Evolutionary conservation across 2,888 invertebrate species (phyloP), one percentile per base, ranked within the genome.

Genomic region (Perdita meconis): DNA sequence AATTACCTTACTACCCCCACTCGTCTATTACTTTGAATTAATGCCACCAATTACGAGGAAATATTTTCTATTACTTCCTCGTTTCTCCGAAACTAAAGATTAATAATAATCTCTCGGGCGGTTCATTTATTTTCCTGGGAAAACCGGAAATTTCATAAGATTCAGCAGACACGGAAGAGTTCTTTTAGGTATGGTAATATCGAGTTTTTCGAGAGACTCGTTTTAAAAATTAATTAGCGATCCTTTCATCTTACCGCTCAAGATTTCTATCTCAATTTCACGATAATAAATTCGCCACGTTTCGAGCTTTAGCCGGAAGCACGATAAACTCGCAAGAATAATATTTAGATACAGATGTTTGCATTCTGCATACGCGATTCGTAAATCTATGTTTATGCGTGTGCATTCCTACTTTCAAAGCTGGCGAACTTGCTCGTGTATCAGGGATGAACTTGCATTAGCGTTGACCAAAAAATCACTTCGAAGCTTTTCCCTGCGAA

Each of bases 1-100:
- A 53, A 70, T 64, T 59, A 42, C 70, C 34, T 51, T 66, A 30
- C 1, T 51, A 3, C 53, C 13, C n/a, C 19, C 19, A 6, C 34
- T 13, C 8, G 38, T 75, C 38, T 61, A 61, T 69, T 24, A 53
- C 12, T 16, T 24, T 1, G 13, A 55, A 65, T 59, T 57, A 67
- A 77, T 47, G 10, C 51, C 34, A 66, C 50, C 40, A 5, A 50
- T 61, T 56, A 12, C 6, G n/a, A 55, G 38, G 8, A 59, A 53
- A 42, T 19, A 12, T 24, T n/a, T n/a, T n/a, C n/a, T n/a, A n/a
- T n/a, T n/a, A n/a, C n/a, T n/a, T n/a, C n/a, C n/a, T n/a, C n/a
- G n/a, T n/a, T n/a, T n/a, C n/a, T n/a, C n/a, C n/a, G n/a, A n/a
- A n/a, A n/a, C n/a, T n/a, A n/a, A n/a, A n/a, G n/a, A n/a, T n/a